Conservation (phyloP, 2,888 invertebrate genomes). For the Cephus rjabovi region DNA sequence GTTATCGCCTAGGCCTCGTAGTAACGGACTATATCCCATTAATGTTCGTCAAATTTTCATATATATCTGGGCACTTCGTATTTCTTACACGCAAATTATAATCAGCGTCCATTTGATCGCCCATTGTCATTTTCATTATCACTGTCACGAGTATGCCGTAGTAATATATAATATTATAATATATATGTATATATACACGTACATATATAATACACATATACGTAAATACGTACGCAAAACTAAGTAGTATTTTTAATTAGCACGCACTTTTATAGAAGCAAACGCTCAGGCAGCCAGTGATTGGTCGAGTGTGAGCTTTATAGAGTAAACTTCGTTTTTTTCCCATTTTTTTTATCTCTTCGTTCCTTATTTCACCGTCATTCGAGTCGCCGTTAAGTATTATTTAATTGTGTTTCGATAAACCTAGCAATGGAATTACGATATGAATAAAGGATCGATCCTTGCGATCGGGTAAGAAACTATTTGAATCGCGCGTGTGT, state of each 20-base stretch:
- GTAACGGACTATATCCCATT: background rate
- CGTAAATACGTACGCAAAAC: background rate
- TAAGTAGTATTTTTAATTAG: slow-evolving; percentile 17
- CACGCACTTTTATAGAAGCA: slow-evolving; percentile 49
- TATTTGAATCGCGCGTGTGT: background rate
- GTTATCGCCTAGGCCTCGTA: background rate
- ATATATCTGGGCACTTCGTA: background rate
- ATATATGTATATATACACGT: background rate
- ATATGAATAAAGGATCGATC: slow-evolving; percentile 44
- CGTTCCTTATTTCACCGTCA: background rate
- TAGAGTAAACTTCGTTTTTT: slow-evolving; percentile 29
- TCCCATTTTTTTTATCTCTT: slow-evolving; percentile 5
- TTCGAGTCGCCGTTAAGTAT: slow-evolving; percentile 12
- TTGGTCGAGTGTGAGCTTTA: slow-evolving; percentile 61
- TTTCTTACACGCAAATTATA: background rate
- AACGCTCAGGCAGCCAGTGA: slow-evolving; percentile 63
- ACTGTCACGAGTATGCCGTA: background rate
- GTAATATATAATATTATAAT: background rate
- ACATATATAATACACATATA: background rate
- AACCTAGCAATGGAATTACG: slow-evolving; percentile 41
- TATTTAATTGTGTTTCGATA: slow-evolving; percentile 8
- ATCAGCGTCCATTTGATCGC: background rate
- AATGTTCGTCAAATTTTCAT: background rate
- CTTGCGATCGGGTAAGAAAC: slow-evolving; percentile 35
- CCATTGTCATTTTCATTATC: background rate